Evolutionary conservation across 1,140 invertebrate species (phyloP).

Genomic region (Aphidius ervi): DNA sequence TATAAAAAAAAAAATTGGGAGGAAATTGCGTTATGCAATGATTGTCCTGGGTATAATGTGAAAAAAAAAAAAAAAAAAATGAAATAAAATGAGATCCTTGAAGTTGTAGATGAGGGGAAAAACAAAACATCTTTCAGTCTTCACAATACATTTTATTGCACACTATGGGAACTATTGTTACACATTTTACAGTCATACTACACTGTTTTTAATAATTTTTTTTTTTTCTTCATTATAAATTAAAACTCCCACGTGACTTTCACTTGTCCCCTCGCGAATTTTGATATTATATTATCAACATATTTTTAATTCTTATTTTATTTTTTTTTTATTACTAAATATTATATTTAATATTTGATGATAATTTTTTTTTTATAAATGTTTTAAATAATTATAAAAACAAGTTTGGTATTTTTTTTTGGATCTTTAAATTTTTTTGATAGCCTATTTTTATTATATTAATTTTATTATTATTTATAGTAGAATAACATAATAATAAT

Average conservation of each 20-base stretch:
- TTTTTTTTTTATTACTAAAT: background rate
- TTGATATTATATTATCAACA: constrained; percentile 25
- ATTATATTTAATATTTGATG: constrained; percentile 6
- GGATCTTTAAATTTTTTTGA: too few species aligned
- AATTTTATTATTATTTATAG: too few species aligned
- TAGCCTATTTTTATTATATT: too few species aligned
- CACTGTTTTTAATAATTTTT: constrained; percentile 29
- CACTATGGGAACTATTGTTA: constrained; percentile 53
- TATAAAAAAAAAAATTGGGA: constrained; percentile 28
- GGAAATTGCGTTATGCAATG: constrained; percentile 53
- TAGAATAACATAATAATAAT: too few species aligned
- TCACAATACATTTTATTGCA: constrained; percentile 47
- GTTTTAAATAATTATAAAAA: background rate
- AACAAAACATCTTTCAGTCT: constrained; percentile 25
- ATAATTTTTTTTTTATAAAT: constrained; percentile 5
- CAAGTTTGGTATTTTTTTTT: background rate
- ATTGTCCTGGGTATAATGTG: constrained; percentile 42
- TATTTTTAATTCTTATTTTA: constrained; percentile 17
- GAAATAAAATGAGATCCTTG: constrained; percentile 3
- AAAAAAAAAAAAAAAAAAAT: constrained; percentile 24
- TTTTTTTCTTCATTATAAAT: constrained; percentile 31
- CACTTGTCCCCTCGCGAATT: constrained; percentile 43
- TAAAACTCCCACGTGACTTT: constrained; percentile 49
- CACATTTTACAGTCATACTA: constrained; percentile 50
- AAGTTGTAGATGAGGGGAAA: constrained; percentile 26